Base-by-base conservation (phyloP, 1,140 invertebrate genomes). In the Oryzaephilus surinamensis region DNA sequence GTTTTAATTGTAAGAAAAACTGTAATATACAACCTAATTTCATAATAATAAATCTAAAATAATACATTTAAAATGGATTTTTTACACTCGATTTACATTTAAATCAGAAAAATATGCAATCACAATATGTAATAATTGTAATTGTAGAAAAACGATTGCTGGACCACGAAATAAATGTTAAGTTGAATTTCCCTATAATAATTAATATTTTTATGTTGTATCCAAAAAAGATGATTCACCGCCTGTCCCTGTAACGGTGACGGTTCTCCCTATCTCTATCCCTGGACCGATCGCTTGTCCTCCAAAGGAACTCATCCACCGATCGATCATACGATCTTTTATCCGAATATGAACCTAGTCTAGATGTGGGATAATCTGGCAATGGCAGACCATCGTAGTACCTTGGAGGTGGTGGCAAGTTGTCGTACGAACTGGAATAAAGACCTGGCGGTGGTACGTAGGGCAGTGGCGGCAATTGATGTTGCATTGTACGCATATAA, bases 241-340 rank as follows among this genome's bases (percentile, higher is more conserved):
- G 39, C 32, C 50, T 45, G 32, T 51, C 50, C 37, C 50, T 45
- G 16, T 48, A 48, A 26, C 50, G 43, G 31, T 49, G 41, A 30
- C 49, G 45, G 30, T 20, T 55, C 28, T 55, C 54, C 18, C 55
- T 37, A 5, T 60, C 54, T 14, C 69, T 64, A 41, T 67, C 71
- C 40, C 66, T 66, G 29, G 67, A 69, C 29, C 75, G 62, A 41
- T 77, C 77, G 40, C 66, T 71, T 36, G 85, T 92, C 54, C 89
- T 76, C 73, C 88, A 84, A 28, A 92, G 66, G 60, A 92, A 91
- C 57, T 91, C 86, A 61, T 90, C 86, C 17, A 94, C 89, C 39
- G 86, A 88, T 29, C 89, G 74, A 57, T 93, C 86, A 63, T 91
- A 91, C 17, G 78, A 82, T 17, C 81, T 71, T 51, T 84, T 82